Evolutionary conservation across 1,140 invertebrate species (phyloP).

Genomic region (Vanessa atalanta): DNA sequence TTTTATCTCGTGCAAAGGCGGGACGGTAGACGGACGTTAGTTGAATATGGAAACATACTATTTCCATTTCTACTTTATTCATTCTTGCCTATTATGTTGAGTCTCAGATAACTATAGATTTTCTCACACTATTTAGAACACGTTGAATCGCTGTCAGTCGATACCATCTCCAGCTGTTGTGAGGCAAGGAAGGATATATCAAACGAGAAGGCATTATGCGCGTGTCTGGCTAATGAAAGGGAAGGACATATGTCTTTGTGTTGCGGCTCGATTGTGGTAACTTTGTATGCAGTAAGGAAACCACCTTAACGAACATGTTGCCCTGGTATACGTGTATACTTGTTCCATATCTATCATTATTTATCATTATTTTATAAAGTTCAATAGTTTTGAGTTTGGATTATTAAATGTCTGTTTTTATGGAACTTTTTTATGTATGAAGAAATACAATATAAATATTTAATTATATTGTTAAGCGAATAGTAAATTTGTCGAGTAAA

Average conservation of each 20-base stretch:
- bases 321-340: constrained; percentile 28
- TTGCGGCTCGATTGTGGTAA: constrained; percentile 64
- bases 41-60: background rate
- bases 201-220: constrained; percentile 67
- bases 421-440: too few relatives aligned
- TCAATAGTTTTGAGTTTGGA: too few relatives aligned
- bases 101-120: constrained; percentile 27
- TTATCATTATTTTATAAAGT: background rate
- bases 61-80: constrained; percentile 3
- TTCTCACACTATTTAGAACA: constrained; percentile 30
- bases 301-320: constrained; percentile 51
- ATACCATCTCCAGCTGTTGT: constrained; percentile 58
- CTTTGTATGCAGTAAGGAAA: constrained; percentile 69
- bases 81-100: constrained; percentile 27
- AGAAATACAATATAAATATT: too few relatives aligned
- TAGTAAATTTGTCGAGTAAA: too few relatives aligned
- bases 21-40: too few relatives aligned
- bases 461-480: too few relatives aligned
- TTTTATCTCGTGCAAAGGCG: too few relatives aligned
- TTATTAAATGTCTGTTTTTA: too few relatives aligned
- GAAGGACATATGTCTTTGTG: constrained; percentile 66
- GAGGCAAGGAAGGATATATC: constrained; percentile 65
- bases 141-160: constrained; percentile 43
- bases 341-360: background rate
- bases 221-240: constrained; percentile 59